Evolutionary conservation across 2,113 vertebrate species (phyloP).

Genomic region (Rhinolophus sinicus): DNA sequence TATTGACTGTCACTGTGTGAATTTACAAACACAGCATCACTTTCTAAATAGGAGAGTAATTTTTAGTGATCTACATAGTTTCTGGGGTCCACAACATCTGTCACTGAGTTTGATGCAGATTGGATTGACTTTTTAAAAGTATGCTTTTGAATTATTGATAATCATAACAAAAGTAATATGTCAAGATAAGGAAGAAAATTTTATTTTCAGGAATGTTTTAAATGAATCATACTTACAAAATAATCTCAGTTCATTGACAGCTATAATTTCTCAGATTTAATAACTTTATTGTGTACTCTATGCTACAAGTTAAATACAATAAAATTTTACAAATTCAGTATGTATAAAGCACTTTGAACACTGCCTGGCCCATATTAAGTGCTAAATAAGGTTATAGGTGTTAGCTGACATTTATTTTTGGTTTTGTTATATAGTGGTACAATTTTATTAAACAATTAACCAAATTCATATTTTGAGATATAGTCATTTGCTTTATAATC

Average conservation of each 20-base stretch:
- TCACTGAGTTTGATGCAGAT: constrained; percentile 17
- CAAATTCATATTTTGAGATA: constrained; percentile 10
- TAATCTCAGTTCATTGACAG: not conserved
- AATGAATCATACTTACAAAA: not conserved
- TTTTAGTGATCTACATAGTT: constrained; percentile 33
- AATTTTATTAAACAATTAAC: not conserved
- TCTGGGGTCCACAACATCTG: not conserved
- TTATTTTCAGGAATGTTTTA: constrained; percentile 40
- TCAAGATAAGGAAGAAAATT: not conserved
- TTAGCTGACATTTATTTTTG: not conserved
- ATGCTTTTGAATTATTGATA: constrained; percentile 21
- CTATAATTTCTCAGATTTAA: not conserved
- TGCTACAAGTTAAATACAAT: not conserved
- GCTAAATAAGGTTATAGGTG: not conserved
- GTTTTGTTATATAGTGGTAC: not conserved
- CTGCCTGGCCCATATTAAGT: not conserved
- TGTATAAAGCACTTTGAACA: constrained; percentile 3
- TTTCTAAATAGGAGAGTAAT: not conserved
- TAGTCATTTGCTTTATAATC: not conserved
- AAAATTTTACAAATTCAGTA: not conserved
- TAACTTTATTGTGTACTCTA: not conserved
- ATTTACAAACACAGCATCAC: not conserved
- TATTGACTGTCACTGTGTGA: not conserved
- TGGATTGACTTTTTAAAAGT: constrained; percentile 34
- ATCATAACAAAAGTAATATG: constrained; percentile 1